A percentile compares a stretch with the other conserved stretches of the same genome.
phyloP scores from a whole-genome alignment of 2,888 invertebrate genomes.

The Argynnis bischoffii region DNA sequence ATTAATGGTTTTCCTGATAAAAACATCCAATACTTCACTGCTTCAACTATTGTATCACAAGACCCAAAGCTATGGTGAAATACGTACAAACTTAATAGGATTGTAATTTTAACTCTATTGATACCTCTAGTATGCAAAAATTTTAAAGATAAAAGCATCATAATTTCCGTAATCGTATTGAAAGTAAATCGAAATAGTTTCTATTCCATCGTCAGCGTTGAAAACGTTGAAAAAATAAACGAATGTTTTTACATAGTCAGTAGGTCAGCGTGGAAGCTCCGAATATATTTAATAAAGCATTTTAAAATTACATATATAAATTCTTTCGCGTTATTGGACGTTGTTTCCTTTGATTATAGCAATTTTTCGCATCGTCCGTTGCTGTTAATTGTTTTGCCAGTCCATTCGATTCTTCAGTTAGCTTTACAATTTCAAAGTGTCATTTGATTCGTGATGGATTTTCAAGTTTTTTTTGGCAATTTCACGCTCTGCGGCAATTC shows the following conservation, averaged over 20 bases:
- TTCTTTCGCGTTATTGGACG: slow-evolving; percentile 58
- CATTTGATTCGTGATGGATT: slow-evolving; percentile 80
- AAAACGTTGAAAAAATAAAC: slow-evolving; percentile 34
- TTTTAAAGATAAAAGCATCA: background rate
- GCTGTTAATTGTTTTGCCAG: slow-evolving; percentile 75
- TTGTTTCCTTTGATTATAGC: slow-evolving; percentile 68
- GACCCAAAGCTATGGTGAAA: no score
- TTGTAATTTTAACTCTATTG: no score
- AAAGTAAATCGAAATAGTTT: slow-evolving; percentile 26
- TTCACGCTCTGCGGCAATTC: slow-evolving; percentile 70
- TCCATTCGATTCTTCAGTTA: slow-evolving; percentile 73
- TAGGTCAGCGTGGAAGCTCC: slow-evolving; percentile 47
- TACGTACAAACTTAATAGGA: no score
- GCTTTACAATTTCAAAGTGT: slow-evolving; percentile 79
- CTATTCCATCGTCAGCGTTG: slow-evolving; percentile 20
- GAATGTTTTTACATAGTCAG: slow-evolving; percentile 40
- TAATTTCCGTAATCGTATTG: slow-evolving; percentile 21
- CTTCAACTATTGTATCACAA: background rate
- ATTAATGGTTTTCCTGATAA: slow-evolving; percentile 6
- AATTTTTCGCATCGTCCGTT: slow-evolving; percentile 68
- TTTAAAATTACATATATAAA: slow-evolving; percentile 67
- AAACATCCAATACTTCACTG: background rate
- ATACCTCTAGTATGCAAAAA: no score
- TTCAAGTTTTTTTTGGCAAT: slow-evolving; percentile 75
- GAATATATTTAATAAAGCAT: slow-evolving; percentile 48